Evolutionary conservation across 2,888 invertebrate species (phyloP).

Genomic region (Leptarthrus brevirostris): DNA sequence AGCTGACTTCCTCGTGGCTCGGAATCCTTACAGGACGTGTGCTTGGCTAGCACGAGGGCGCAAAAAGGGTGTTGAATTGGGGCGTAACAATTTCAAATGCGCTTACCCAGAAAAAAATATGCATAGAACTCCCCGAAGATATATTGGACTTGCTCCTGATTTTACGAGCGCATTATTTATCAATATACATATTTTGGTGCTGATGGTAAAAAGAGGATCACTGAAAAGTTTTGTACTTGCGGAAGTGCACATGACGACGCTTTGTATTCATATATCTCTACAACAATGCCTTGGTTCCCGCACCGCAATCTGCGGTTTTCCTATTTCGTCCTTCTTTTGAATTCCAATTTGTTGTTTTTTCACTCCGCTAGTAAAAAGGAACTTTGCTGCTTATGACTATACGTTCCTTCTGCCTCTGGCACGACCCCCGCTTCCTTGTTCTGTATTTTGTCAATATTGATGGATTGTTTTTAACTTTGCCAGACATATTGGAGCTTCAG

Average conservation of each 20-base stretch:
- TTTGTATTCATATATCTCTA: conserved; percentile 19
- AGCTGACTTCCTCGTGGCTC: background rate
- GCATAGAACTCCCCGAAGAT: conserved; percentile 29
- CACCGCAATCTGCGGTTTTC: background rate
- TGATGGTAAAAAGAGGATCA: background rate
- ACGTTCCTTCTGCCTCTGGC: background rate
- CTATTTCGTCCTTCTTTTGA: background rate
- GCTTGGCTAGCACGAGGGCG: no score
- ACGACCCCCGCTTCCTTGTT: background rate
- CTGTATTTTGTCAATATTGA: conserved; percentile 39
- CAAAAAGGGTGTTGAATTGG: conserved; percentile 25
- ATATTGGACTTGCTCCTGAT: conserved; percentile 35
- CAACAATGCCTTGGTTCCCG: background rate
- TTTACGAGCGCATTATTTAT: conserved; percentile 41
- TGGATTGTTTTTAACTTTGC: conserved; percentile 23
- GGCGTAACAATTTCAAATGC: conserved; percentile 38
- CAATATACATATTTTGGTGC: conserved; percentile 33
- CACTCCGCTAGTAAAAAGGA: background rate
- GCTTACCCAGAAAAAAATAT: conserved; percentile 14
- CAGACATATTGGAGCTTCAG: conserved; percentile 33
- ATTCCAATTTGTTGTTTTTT: no score
- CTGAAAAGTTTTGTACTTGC: conserved; percentile 15
- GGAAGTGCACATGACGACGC: conserved; percentile 36
- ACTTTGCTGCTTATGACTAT: background rate
- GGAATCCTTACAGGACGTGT: background rate